Conservation (phyloP, 2,888 invertebrate genomes). For the Oegoconia quadripuncta region DNA sequence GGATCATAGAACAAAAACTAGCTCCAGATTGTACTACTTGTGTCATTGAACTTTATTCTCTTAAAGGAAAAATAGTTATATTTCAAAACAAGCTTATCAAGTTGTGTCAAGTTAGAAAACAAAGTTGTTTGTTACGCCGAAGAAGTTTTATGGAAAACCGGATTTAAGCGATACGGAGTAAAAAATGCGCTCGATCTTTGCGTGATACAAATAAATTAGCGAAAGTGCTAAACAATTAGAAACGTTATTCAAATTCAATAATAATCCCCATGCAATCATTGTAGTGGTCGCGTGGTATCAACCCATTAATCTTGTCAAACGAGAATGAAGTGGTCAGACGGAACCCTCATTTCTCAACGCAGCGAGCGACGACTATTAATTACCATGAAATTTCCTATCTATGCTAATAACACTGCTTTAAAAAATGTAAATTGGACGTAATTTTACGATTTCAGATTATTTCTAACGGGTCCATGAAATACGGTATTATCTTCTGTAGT, state of each 20-base stretch:
- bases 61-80: no score
- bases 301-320: constrained; percentile 58
- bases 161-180: no score
- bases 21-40: no score
- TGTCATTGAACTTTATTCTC: no score
- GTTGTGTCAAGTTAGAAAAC: no score
- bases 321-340: constrained; percentile 65
- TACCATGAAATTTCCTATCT: constrained; percentile 58
- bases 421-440: constrained; percentile 40
- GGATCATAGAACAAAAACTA: no score
- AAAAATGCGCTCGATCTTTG: no score
- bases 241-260: constrained; percentile 26
- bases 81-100: no score
- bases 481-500: no score
- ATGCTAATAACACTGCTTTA: constrained; percentile 49
- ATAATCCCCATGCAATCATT: constrained; percentile 33
- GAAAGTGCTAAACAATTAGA: neutral
- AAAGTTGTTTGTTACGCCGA: no score
- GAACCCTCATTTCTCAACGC: constrained; percentile 63
- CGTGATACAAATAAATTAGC: no score
- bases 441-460: constrained; percentile 12
- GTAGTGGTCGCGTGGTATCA: constrained; percentile 46
- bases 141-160: no score
- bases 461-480: constrained; percentile 9
- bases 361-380: constrained; percentile 47